Conservation (phyloP, 2,888 invertebrate species). For the Megamerina dolium region DNA sequence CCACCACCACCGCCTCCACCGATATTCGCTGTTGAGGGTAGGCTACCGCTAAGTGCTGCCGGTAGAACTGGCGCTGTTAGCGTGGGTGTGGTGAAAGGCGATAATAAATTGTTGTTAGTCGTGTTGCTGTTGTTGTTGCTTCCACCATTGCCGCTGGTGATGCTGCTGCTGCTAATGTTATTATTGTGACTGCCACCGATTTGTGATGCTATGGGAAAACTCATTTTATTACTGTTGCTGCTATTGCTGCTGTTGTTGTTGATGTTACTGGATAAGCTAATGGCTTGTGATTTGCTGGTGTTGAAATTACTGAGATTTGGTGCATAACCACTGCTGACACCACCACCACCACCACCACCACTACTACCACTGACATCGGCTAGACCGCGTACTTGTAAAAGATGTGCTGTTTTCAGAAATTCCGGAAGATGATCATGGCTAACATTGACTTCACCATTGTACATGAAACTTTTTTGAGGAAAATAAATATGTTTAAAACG, state of each 20-base stretch:
- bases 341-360: slow-evolving; percentile 4
- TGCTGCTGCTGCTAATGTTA: too few relatives aligned
- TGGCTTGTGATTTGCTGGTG: slow-evolving; percentile 29
- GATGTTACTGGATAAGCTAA: slow-evolving; percentile 28
- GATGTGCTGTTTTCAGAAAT: slow-evolving; percentile 79
- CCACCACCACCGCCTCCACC: slow-evolving; percentile 6
- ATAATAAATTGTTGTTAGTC: slow-evolving; percentile 17
- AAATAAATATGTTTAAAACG: background rate
- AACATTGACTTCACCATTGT: slow-evolving; percentile 85
- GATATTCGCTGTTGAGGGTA: background rate
- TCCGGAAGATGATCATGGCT: slow-evolving; percentile 81
- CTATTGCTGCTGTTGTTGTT: slow-evolving; percentile 29
- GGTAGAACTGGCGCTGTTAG: slow-evolving; percentile 15
- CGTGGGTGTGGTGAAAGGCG: slow-evolving; percentile 19
- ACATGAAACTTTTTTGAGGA: slow-evolving; percentile 67
- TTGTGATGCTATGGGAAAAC: slow-evolving; percentile 31
- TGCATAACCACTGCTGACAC: slow-evolving; percentile 6
- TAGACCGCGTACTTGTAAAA: slow-evolving; percentile 79
- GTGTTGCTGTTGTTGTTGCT: slow-evolving; percentile 14
- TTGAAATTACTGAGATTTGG: slow-evolving; percentile 15
- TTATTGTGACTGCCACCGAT: slow-evolving; percentile 26
- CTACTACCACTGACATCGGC: slow-evolving; percentile 64
- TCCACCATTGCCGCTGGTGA: too few relatives aligned
- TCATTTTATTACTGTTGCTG: slow-evolving; percentile 27
- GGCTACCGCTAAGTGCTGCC: background rate